Percentiles rank a stretch among this genome's conserved stretches.
Evolutionary conservation across 2,113 vertebrate genomes (phyloP).

Genomic region (Cavia porcellus): DNA sequence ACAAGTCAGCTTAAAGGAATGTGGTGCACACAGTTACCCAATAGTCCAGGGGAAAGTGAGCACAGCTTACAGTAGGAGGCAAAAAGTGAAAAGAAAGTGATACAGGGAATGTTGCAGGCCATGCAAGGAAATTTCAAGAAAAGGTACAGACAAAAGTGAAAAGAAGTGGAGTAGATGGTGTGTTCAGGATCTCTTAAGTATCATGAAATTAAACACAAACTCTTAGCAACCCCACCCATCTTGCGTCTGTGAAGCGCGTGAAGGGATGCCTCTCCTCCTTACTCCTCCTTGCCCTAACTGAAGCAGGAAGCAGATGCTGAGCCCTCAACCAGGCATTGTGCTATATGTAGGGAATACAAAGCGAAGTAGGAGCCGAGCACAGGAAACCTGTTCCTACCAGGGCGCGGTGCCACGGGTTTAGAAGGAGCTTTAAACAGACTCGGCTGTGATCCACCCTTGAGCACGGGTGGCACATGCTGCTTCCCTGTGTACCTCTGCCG

Average conservation of each 20-base stretch:
- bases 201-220: not conserved
- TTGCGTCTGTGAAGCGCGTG: not conserved
- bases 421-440: not conserved
- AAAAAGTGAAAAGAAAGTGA: not conserved
- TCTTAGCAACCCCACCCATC: not conserved
- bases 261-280: not conserved
- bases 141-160: not conserved
- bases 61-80: not conserved
- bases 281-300: not conserved
- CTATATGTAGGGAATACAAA: not conserved
- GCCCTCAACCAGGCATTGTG: not conserved
- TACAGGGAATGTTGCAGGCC: not conserved
- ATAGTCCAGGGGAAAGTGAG: not conserved
- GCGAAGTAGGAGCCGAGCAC: no score
- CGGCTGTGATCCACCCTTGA: not conserved
- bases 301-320: not conserved
- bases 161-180: accelerated
- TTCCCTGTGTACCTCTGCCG: not conserved
- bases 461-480: not conserved
- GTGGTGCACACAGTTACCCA: not conserved
- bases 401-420: not conserved
- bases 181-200: not conserved
- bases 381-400: not conserved
- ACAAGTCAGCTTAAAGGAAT: not conserved
- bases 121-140: not conserved